Evolutionary conservation across 1,140 invertebrate species (phyloP).

Genomic region (Dolichoris vasculosae): DNA sequence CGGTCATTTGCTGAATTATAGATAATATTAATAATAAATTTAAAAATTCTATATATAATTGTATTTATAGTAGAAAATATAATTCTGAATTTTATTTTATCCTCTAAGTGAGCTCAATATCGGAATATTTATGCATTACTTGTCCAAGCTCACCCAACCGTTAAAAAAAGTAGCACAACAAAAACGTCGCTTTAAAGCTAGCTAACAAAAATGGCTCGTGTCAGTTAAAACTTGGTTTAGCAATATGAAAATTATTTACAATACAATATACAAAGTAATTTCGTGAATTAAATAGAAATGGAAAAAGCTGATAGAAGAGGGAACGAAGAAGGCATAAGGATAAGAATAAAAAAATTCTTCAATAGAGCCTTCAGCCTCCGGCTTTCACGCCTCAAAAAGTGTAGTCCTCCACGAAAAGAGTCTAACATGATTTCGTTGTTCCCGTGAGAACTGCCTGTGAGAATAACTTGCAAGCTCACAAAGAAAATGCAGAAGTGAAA

Average conservation of each 20-base stretch:
- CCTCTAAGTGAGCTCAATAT: background rate
- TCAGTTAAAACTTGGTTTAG: background rate
- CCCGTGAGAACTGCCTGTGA: constrained; percentile 8
- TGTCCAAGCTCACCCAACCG: background rate
- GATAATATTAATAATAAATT: too few species aligned
- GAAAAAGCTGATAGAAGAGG: background rate
- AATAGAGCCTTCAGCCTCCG: constrained; percentile 33
- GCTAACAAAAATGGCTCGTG: background rate
- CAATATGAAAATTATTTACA: background rate
- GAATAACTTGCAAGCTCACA: background rate
- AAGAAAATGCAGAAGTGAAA: background rate
- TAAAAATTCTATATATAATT: too few species aligned
- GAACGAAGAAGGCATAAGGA: background rate
- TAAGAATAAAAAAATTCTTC: constrained; percentile 32
- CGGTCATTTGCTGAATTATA: too few species aligned
- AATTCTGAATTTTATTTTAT: too few species aligned
- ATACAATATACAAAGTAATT: background rate
- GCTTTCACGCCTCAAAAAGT: constrained; percentile 12
- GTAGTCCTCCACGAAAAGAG: constrained; percentile 24
- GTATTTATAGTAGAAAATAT: too few species aligned
- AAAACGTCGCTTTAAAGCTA: background rate
- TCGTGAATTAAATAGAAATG: background rate
- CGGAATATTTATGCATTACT: background rate
- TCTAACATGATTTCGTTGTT: constrained; percentile 44
- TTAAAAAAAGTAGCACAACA: background rate